Conservation (phyloP, 2,113 vertebrate genomes). For the Myocastor coypus region DNA sequence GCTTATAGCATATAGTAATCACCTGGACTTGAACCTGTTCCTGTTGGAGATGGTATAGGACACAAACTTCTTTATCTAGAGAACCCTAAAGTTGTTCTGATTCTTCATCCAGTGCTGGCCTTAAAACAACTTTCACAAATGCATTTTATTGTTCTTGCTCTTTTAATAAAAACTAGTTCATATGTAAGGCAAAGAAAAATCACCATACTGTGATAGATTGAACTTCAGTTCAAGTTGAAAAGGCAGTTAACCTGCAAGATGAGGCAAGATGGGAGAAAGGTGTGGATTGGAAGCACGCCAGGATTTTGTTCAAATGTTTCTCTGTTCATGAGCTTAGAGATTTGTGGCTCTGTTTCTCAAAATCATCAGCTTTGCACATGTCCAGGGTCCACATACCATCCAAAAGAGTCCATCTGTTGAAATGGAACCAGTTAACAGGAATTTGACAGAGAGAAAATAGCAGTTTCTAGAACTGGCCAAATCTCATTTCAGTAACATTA, state of each 20-base stretch:
- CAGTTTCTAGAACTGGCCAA: slow-evolving; percentile 40
- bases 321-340: background rate
- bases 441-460: slow-evolving; percentile 1
- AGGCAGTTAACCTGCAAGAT: slow-evolving; percentile 23
- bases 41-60: background rate
- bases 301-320: slow-evolving; percentile 24
- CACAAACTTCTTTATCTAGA: background rate
- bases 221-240: slow-evolving; percentile 55
- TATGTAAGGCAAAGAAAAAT: slow-evolving; percentile 29
- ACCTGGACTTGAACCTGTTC: background rate
- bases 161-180: slow-evolving; percentile 39
- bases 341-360: slow-evolving; percentile 36
- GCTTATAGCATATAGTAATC: background rate
- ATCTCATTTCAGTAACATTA: slow-evolving; percentile 40
- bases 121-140: slow-evolving; percentile 21
- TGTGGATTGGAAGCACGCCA: slow-evolving; percentile 57
- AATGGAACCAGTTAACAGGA: slow-evolving; percentile 43
- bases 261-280: background rate
- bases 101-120: background rate
- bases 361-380: slow-evolving; percentile 21
- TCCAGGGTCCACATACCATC: background rate
- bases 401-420: slow-evolving; percentile 43
- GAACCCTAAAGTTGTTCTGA: background rate
- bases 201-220: slow-evolving; percentile 48
- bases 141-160: background rate